Conservation (phyloP, 1,140 invertebrate genomes). For the Bombus difficillimus region DNA sequence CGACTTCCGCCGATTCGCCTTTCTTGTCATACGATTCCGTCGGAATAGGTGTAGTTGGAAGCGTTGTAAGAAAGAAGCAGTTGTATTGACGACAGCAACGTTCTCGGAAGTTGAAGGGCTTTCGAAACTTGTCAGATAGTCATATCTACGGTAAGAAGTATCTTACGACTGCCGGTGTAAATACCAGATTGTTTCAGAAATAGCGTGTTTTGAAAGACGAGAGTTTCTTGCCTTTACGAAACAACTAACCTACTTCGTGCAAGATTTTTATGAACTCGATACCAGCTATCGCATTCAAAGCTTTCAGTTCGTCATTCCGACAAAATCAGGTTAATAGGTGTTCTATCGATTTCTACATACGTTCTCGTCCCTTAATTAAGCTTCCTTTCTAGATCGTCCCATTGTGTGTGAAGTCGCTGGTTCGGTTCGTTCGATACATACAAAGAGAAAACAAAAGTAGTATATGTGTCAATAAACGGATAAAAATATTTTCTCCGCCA, state of each 20-base stretch:
- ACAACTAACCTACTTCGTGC: background rate
- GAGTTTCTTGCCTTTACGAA: background rate
- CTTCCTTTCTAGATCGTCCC: background rate
- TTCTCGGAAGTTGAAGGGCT: conserved; percentile 27
- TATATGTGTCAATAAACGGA: background rate
- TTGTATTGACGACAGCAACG: background rate
- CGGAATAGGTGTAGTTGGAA: conserved; percentile 1
- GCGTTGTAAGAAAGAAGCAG: background rate
- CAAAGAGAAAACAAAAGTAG: no score
- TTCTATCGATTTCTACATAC: background rate
- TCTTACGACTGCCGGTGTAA: conserved; percentile 18
- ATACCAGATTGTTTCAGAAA: background rate
- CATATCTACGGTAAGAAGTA: background rate
- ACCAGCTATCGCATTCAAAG: background rate
- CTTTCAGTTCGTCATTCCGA: background rate
- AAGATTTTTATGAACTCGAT: conserved; percentile 1
- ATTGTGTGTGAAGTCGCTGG: background rate
- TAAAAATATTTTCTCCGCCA: background rate
- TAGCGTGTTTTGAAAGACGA: background rate
- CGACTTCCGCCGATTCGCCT: background rate
- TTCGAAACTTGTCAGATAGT: conserved; percentile 41
- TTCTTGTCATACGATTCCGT: background rate
- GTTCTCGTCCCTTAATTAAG: background rate
- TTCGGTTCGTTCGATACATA: background rate
- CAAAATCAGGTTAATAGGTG: background rate